A percentile compares a stretch with the other conserved stretches of the same genome.
These are phyloP conservation scores for Galleria mellonella DNA, from an alignment of 1,140 invertebrate species.

Conservation along the genomic window DNA sequence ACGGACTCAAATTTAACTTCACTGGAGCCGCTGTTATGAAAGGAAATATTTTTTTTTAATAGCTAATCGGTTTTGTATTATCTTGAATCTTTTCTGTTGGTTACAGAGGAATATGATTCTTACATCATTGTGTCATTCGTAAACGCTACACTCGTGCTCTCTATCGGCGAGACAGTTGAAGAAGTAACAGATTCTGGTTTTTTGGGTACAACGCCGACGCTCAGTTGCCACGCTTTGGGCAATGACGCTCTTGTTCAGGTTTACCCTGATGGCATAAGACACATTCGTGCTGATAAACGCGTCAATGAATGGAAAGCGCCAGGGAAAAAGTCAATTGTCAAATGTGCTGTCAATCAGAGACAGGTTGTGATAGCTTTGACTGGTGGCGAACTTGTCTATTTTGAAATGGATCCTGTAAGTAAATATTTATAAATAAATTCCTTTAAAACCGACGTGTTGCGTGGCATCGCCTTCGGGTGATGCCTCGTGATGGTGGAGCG, in stretches of 20 bases:
- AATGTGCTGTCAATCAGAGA: constrained; percentile 98
- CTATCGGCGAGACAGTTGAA: constrained; percentile 99
- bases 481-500: constrained; percentile 42
- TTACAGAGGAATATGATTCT: constrained; percentile 98
- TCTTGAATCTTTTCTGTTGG: constrained; percentile 70
- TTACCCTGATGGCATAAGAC: constrained; percentile 98
- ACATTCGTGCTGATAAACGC: constrained; percentile 97
- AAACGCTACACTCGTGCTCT: constrained; percentile 98
- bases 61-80: constrained; percentile 26
- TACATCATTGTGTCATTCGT: constrained; percentile 99
- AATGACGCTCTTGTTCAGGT: constrained; percentile 98
- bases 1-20: constrained; percentile 32
- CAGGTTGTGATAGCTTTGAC: constrained; percentile 99
- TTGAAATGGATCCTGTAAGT: constrained; percentile 99
- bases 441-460: constrained; percentile 45
- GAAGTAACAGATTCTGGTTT: constrained; percentile 99
- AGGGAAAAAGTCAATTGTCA: constrained; percentile 96
- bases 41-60: constrained; percentile 21
- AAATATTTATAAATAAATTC: constrained; percentile 7
- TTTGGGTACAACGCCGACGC: constrained; percentile 97
- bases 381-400: constrained; percentile 98
- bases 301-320: constrained; percentile 99
- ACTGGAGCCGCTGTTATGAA: constrained; percentile 27
- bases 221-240: constrained; percentile 97
- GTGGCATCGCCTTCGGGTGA: constrained; percentile 36